phyloP scores from a whole-genome alignment of 2,888 invertebrate genomes.

The Pristionchus fissidentatus region DNA sequence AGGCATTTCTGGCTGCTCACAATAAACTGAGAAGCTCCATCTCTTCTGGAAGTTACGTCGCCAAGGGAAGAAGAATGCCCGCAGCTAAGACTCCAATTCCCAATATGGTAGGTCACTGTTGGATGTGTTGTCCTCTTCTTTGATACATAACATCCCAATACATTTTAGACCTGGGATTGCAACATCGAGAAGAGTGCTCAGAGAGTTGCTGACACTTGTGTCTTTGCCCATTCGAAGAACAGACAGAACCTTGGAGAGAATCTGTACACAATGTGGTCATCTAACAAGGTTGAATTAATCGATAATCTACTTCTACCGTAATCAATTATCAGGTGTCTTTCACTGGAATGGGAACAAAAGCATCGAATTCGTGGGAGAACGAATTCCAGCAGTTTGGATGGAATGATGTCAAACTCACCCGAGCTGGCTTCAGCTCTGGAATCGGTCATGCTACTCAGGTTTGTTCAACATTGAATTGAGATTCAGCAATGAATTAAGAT shows the following conservation, averaged over 20 bases:
- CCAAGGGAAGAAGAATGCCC: not conserved
- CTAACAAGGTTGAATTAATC: too few species aligned
- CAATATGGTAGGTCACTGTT: not conserved
- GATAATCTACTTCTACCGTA: not conserved
- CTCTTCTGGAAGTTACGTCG: not conserved
- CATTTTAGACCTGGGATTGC: not conserved
- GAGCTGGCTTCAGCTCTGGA: too few species aligned
- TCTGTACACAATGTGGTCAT: not conserved
- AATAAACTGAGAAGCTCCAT: not conserved
- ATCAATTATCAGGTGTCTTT: not conserved
- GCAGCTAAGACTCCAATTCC: not conserved
- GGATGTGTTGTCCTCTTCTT: too few species aligned
- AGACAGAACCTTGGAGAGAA: slow-evolving; percentile 19
- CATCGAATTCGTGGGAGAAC: not conserved
- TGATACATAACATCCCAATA: too few species aligned
- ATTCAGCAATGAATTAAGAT: too few species aligned
- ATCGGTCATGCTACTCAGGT: too few species aligned
- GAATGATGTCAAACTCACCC: not conserved
- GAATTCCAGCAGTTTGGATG: not conserved
- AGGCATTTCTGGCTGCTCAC: not conserved
- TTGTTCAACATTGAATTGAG: too few species aligned
- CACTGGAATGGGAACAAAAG: too few species aligned
- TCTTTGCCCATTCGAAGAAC: slow-evolving; percentile 4
- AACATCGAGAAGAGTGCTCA: slow-evolving; percentile 26
- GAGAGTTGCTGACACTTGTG: not conserved